phyloP scores from a whole-genome alignment of 2,888 invertebrate genomes.

The Rhagonycha fulva region DNA sequence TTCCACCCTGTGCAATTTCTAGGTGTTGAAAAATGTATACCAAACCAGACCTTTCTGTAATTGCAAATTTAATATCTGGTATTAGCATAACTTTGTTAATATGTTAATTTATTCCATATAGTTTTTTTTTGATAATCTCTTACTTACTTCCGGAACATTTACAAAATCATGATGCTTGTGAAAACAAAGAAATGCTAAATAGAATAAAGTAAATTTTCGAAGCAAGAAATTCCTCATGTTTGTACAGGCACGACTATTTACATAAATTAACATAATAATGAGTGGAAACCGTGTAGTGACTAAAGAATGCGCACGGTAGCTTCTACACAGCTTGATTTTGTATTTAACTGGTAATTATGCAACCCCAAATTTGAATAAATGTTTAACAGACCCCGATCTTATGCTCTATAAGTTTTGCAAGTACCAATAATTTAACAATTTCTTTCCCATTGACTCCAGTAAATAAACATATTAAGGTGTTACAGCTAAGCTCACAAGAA shows the following conservation, averaged over 20 bases:
- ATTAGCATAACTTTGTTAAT: background rate
- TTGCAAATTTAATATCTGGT: background rate
- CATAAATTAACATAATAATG: conserved; percentile 29
- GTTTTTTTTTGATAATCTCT: background rate
- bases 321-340: conserved; percentile 18
- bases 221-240: conserved; percentile 25
- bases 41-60: background rate
- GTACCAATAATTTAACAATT: conserved; percentile 1
- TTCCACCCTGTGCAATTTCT: background rate
- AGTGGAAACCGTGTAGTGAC: conserved; percentile 12
- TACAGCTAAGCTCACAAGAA: background rate
- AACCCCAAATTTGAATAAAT: conserved; percentile 23
- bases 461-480: background rate
- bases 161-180: conserved; percentile 9
- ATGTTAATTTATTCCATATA: background rate
- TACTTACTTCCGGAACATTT: conserved; percentile 8
- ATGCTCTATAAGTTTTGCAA: conserved; percentile 4
- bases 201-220: conserved; percentile 25
- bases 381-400: conserved; percentile 7
- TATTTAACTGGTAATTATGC: conserved; percentile 21
- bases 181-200: conserved; percentile 20
- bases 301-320: conserved; percentile 21
- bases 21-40: background rate
- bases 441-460: background rate
- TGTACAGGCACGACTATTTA: conserved; percentile 25